A percentile compares a stretch with the other conserved stretches of the same genome.
Evolutionary conservation across 2,113 vertebrate genomes (phyloP).

Genomic region (Plecotus auritus): DNA sequence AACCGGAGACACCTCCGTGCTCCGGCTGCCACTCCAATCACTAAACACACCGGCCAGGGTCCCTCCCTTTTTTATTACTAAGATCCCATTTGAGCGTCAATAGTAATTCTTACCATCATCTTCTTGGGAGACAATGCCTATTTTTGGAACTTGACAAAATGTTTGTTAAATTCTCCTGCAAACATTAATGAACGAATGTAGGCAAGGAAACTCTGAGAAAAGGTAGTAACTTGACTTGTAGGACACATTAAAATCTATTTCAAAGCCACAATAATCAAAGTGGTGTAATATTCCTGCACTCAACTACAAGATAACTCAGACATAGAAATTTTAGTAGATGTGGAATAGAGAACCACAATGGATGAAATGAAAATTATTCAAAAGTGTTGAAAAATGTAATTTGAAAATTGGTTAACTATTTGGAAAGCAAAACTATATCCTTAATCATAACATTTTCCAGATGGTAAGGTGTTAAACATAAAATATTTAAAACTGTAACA

Average conservation of each 20-base stretch:
- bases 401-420: not conserved
- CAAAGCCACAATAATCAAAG: not conserved
- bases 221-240: not conserved
- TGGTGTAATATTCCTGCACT: not conserved
- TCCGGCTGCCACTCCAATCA: too few species aligned
- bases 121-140: not conserved
- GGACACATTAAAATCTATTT: not conserved
- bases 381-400: slow-evolving; percentile 30
- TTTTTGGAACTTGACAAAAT: not conserved
- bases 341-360: not conserved
- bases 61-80: not conserved
- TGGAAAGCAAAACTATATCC: not conserved
- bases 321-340: not conserved
- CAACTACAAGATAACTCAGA: not conserved
- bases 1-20: too few species aligned
- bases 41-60: too few species aligned
- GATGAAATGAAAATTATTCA: not conserved
- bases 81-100: not conserved
- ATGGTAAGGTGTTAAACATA: not conserved
- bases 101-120: not conserved
- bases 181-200: not conserved
- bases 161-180: not conserved
- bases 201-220: not conserved
- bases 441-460: not conserved
- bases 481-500: not conserved